Evolutionary conservation across 2,113 vertebrate genomes (phyloP).

Genomic region (Anguilla japonica): DNA sequence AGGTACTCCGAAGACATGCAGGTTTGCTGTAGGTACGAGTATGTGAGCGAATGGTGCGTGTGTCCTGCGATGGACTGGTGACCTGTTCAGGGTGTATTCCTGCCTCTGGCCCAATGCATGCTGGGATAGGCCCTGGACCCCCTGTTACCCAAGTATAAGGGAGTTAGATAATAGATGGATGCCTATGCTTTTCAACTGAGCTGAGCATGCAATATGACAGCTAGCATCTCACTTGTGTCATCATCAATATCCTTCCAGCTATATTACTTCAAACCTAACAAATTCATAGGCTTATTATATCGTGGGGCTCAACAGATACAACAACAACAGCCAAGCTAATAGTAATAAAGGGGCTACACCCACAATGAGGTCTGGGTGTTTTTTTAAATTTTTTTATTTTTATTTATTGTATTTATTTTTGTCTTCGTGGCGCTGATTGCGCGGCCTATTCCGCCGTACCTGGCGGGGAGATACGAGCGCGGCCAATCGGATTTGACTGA

Average conservation of each 20-base stretch:
- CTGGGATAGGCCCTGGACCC: too few species aligned
- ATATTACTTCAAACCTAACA: constrained; percentile 5
- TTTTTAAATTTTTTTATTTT: background rate
- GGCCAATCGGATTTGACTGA: constrained; percentile 62
- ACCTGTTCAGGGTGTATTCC: too few species aligned
- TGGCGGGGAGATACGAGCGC: constrained; percentile 52
- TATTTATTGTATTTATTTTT: constrained; percentile 25
- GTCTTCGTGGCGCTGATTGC: constrained; percentile 41
- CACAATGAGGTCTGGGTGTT: constrained; percentile 33
- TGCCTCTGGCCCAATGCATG: too few species aligned
- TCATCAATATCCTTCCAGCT: constrained; percentile 17
- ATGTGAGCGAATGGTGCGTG: too few species aligned
- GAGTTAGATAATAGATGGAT: too few species aligned
- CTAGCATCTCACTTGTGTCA: background rate
- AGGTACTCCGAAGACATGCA: too few species aligned
- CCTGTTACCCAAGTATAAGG: too few species aligned
- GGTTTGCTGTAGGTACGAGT: too few species aligned
- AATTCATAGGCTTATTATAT: background rate
- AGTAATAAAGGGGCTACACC: constrained; percentile 21
- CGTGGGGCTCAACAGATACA: background rate
- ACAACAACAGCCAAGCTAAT: background rate
- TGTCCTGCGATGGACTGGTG: too few species aligned
- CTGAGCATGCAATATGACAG: background rate
- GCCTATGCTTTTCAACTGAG: too few species aligned
- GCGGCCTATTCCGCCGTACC: constrained; percentile 47